Evolutionary conservation across 2,888 invertebrate genomes (phyloP), one percentile per base, ranked within the genome.

Genomic region (Sceliomorpha sp.): DNA sequence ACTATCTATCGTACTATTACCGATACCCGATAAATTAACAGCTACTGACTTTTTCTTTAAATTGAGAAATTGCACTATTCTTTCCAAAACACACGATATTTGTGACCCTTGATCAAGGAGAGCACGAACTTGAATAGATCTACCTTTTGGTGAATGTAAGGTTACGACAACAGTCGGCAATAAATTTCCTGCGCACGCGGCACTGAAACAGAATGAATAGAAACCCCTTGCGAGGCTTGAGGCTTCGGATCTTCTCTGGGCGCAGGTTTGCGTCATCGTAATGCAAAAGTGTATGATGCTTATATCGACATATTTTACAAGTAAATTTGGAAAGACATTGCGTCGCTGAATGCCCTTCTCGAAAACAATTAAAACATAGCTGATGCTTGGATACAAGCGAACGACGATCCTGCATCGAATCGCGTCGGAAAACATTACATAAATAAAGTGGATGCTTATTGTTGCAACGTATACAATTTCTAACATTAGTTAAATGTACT

Each of bases 361-460:
- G 26, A 3, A 59, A 31, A 39, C 39, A 55, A 36, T 55, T 44
- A 29, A 36, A 44, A 29, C 55, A 45, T 0, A 26, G 6, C 6
- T 37, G n/a, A n/a, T n/a, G n/a, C n/a, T n/a, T n/a, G n/a, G n/a
- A n/a, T n/a, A n/a, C n/a, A n/a, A n/a, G n/a, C n/a, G n/a, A n/a
- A n/a, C n/a, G n/a, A n/a, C n/a, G n/a, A n/a, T n/a, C n/a, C n/a
- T n/a, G n/a, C n/a, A n/a, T n/a, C n/a, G n/a, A n/a, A n/a, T n/a
- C n/a, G n/a, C n/a, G n/a, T n/a, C n/a, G n/a, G n/a, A n/a, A n/a
- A n/a, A n/a, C n/a, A n/a, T n/a, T n/a, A n/a, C n/a, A n/a, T n/a
- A n/a, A n/a, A n/a, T n/a, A n/a, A n/a, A n/a, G n/a, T n/a, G n/a
- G n/a, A n/a, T n/a, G n/a, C n/a, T n/a, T n/a, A n/a, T n/a, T n/a